Conservation (phyloP, 2,888 invertebrate species). For the Drosophila nr. fundita region DNA sequence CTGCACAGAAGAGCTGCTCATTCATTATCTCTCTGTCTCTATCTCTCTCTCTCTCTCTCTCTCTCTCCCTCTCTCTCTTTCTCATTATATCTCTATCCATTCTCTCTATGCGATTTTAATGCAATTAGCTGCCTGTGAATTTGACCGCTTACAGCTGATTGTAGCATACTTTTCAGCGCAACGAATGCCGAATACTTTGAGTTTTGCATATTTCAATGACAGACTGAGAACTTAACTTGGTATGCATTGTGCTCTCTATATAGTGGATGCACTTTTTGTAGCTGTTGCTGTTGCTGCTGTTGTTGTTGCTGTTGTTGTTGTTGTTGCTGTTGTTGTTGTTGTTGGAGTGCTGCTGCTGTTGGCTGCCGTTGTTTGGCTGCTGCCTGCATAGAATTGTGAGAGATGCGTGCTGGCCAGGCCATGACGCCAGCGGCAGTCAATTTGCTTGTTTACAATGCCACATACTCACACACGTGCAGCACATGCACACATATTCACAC, state of each 20-base stretch:
- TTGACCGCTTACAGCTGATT: constrained; percentile 33
- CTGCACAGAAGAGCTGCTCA: neutral
- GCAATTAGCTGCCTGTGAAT: constrained; percentile 23
- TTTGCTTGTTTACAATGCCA: constrained; percentile 71
- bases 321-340: constrained; percentile 1
- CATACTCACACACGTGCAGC: constrained; percentile 22
- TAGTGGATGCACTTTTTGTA: neutral
- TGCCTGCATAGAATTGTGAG: constrained; percentile 40
- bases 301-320: constrained; percentile 24
- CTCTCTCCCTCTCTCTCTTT: neutral
- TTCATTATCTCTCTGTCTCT: neutral
- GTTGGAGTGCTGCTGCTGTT: constrained; percentile 12
- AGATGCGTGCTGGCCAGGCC: constrained; percentile 44
- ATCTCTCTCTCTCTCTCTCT: neutral
- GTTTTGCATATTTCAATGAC: constrained; percentile 40
- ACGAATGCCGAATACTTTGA: constrained; percentile 5
- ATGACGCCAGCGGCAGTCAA: constrained; percentile 68
- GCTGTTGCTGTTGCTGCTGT: constrained; percentile 19
- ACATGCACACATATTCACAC: constrained; percentile 9
- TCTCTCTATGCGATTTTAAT: constrained; percentile 19
- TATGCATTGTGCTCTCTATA: constrained; percentile 19
- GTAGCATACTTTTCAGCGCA: constrained; percentile 43
- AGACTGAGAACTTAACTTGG: constrained; percentile 38
- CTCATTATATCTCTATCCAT: neutral
- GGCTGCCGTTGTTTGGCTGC: constrained; percentile 11